These are phyloP conservation scores for Drosophila histrio DNA, from an alignment of 2,888 invertebrate species.

Conservation along the genomic window DNA sequence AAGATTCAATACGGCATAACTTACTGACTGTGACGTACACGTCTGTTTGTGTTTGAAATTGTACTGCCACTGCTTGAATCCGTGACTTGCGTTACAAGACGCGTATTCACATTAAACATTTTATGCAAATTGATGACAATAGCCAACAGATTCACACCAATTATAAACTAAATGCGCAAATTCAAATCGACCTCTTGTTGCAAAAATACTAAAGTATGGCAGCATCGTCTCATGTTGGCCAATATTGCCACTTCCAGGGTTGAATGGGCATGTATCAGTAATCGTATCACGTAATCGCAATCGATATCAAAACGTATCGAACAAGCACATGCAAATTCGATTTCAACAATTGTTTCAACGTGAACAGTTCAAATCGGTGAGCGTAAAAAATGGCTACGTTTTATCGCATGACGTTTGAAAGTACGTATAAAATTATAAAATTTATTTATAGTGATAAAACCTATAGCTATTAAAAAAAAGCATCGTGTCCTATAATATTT, in stretches of 20 bases:
- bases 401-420: constrained; percentile 7
- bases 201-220: constrained; percentile 1
- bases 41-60: not conserved
- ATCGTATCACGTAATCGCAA: no score
- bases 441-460: constrained; percentile 40
- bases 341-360: not conserved
- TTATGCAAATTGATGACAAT: constrained; percentile 8
- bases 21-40: constrained; percentile 49
- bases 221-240: not conserved
- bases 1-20: constrained; percentile 10
- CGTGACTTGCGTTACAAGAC: constrained; percentile 17
- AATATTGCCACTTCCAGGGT: constrained; percentile 2
- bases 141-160: not conserved
- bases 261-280: not conserved
- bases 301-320: constrained; percentile 25
- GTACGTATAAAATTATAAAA: constrained; percentile 23
- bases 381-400: constrained; percentile 1
- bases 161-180: not conserved
- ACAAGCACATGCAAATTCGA: not conserved
- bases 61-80: constrained; percentile 5
- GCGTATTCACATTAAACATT: constrained; percentile 50
- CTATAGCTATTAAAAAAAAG: constrained; percentile 50
- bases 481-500: constrained; percentile 50
- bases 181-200: constrained; percentile 23
- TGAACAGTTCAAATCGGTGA: not conserved